phyloP scores from a whole-genome alignment of 2,113 vertebrate species.

The Azemiops feae region DNA sequence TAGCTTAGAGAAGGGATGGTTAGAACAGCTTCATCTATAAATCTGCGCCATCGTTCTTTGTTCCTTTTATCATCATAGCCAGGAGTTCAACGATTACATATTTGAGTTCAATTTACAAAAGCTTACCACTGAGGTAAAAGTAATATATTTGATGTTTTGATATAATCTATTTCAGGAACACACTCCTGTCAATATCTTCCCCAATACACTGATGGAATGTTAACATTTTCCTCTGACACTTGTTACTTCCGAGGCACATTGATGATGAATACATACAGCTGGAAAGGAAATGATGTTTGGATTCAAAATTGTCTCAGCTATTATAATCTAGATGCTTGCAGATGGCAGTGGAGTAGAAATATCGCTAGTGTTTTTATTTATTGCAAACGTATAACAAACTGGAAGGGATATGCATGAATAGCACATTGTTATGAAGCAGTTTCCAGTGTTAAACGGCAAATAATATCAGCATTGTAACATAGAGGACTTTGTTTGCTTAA shows the following conservation, averaged over 20 bases:
- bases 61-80: slow-evolving; percentile 52
- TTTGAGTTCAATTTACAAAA: slow-evolving; percentile 66
- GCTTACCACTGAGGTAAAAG: slow-evolving; percentile 52
- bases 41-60: slow-evolving; percentile 32
- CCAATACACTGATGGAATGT: slow-evolving; percentile 59
- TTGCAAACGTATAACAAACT: slow-evolving; percentile 64
- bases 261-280: slow-evolving; percentile 28
- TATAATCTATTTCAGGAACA: slow-evolving; percentile 55
- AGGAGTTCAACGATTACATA: slow-evolving; percentile 56
- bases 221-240: slow-evolving; percentile 62
- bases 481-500: slow-evolving; percentile 55
- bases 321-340: slow-evolving; percentile 52
- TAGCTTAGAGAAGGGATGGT: slow-evolving; percentile 32
- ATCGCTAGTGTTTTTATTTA: slow-evolving; percentile 61
- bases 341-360: slow-evolving; percentile 32
- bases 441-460: slow-evolving; percentile 35
- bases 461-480: slow-evolving; percentile 39
- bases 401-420: slow-evolving; percentile 59
- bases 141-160: slow-evolving; percentile 57
- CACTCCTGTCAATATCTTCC: slow-evolving; percentile 67
- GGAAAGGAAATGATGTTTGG: slow-evolving; percentile 37
- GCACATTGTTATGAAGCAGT: slow-evolving; percentile 60
- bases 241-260: slow-evolving; percentile 58
- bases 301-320: slow-evolving; percentile 31
- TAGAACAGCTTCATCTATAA: slow-evolving; percentile 45